Base-by-base conservation (phyloP, 2,797 vertebrate genomes). In the Ptychobarbus kaznakovi region DNA sequence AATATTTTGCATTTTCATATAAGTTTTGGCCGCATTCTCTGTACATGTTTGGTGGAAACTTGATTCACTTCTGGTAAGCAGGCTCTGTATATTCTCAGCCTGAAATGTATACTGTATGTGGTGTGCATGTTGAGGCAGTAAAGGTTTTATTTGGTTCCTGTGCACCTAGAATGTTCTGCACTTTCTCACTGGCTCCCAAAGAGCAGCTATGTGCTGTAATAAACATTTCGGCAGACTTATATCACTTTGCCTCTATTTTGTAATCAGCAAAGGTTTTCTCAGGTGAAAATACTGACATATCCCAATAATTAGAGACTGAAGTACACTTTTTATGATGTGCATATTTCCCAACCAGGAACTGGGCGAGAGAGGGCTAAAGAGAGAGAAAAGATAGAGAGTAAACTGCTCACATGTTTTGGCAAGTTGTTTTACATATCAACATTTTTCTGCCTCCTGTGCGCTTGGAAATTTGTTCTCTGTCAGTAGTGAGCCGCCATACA, bases 401-500 rank as follows among this genome's bases (percentile, higher is more conserved):
- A 87, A 89, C 80, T 82, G 22, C 32, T 84, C 58, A 46, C 77
- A 72, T 69, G 86, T 92, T 92, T 92, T 73, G 84, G 86, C 81
- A 82, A 68, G 58, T 69, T 88, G 86, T 89, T 85, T 42, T 81
- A 78, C 73, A 82, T 82, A 65, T 82, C 16, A 65, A 65, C 22
- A 77, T 58, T 46, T 68, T 77, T 69, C 18, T 81, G 28, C 4
- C 65, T 81, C 44, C 16, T 61, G n/a, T 46, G 2, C 16, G 28
- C 80, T 58, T 44, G 18, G 25, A 90, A 88, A 89, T 90, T 93
- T 91, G 90, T 84, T 87, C 84, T 70, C 90, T 77, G 89, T 88
- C 87, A 90, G 92, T 89, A 94, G 93, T 92, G 92, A 93, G 92
- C 91, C 90, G 91, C 92, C 92, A 93, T 93, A 93, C 91, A 94